Conservation (phyloP, 2,888 invertebrate species). For the Chalcis sispes region DNA sequence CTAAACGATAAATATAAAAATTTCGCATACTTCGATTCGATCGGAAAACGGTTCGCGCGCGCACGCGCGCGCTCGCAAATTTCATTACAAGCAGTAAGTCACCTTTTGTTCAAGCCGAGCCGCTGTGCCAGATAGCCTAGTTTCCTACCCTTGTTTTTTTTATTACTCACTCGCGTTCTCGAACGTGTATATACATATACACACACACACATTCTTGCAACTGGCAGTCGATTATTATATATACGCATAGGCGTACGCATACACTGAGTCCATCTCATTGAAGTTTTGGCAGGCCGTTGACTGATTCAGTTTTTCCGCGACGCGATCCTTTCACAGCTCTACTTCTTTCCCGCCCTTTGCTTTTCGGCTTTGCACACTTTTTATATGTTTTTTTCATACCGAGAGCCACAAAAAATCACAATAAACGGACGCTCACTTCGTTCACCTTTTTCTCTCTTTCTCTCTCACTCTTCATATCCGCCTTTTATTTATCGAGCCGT, state of each 20-base stretch:
- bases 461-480: too few relatives aligned
- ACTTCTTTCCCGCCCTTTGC: too few relatives aligned
- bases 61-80: slow-evolving; percentile 2
- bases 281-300: slow-evolving; percentile 22
- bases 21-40: slow-evolving; percentile 23
- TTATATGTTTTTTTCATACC: background rate
- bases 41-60: slow-evolving; percentile 10
- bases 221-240: slow-evolving; percentile 42
- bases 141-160: too few relatives aligned
- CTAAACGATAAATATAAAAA: slow-evolving; percentile 40
- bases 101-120: slow-evolving; percentile 8
- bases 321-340: background rate
- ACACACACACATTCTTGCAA: background rate
- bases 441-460: background rate
- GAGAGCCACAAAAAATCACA: background rate
- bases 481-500: slow-evolving; percentile 51
- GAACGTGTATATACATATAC: slow-evolving; percentile 12
- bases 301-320: slow-evolving; percentile 37
- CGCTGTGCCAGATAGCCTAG: background rate
- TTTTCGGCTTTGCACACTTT: background rate
- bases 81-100: slow-evolving; percentile 32
- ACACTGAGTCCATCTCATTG: slow-evolving; percentile 37
- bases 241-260: too few relatives aligned
- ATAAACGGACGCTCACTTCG: background rate
- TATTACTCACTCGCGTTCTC: background rate